A percentile compares a stretch with the other conserved stretches of the same genome.
Conservation (phyloP, 2,797 vertebrate species). For the Micrastur ruficollis region DNA sequence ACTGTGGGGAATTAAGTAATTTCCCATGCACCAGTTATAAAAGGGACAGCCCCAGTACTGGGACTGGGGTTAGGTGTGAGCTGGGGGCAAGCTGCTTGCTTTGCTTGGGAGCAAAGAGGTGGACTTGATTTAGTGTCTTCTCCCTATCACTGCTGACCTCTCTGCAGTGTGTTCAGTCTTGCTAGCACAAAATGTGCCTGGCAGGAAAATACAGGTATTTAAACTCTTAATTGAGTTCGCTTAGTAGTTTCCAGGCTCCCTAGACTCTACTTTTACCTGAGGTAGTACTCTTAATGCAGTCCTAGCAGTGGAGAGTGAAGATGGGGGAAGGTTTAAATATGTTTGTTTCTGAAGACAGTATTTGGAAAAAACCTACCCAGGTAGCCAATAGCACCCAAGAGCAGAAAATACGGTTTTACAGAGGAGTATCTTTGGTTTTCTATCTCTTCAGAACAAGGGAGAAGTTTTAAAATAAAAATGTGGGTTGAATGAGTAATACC, state of each 20-base stretch:
- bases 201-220: background rate
- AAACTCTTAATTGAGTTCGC: background rate
- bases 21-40: background rate
- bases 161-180: background rate
- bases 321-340: background rate
- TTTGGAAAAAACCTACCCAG: background rate
- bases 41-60: background rate
- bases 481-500: background rate
- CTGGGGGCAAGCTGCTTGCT: background rate
- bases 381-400: background rate
- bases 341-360: background rate
- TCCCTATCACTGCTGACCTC: background rate
- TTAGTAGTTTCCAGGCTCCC: background rate
- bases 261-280: background rate
- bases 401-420: background rate
- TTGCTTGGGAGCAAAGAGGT: background rate
- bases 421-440: background rate
- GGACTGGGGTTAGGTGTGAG: background rate
- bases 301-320: background rate
- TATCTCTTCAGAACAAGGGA: background rate
- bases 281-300: background rate
- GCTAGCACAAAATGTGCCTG: background rate
- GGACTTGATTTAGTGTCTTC: background rate
- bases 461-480: background rate
- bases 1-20: background rate